Conservation (phyloP, 2,888 invertebrate genomes). For the Agrochola macilenta region DNA sequence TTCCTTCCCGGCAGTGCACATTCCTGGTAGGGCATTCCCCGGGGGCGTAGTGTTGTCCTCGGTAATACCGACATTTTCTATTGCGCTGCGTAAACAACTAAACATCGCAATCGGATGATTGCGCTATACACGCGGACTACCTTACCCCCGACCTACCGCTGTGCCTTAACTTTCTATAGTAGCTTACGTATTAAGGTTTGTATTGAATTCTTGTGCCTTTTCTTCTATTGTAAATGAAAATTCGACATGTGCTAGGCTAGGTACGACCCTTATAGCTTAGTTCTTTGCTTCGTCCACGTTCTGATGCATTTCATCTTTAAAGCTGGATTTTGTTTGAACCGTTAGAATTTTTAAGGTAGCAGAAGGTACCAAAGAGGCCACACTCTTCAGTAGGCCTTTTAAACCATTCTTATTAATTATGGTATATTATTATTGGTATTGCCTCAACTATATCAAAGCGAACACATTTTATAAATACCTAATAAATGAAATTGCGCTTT, state of each 20-base stretch:
- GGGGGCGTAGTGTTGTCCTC: slow-evolving; percentile 44
- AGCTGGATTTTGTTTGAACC: background rate
- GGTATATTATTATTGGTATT: too few relatives aligned
- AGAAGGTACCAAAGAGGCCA: too few relatives aligned
- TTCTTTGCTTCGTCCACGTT: background rate
- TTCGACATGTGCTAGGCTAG: background rate
- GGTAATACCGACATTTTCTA: slow-evolving; percentile 70
- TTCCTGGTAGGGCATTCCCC: slow-evolving; percentile 28
- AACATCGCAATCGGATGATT: slow-evolving; percentile 69
- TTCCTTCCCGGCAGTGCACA: slow-evolving; percentile 34
- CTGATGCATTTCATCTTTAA: background rate
- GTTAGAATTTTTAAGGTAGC: background rate
- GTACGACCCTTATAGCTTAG: background rate
- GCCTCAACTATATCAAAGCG: too few relatives aligned
- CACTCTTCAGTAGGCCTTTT: background rate
- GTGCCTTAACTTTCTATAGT: slow-evolving; percentile 8
- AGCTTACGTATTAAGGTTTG: slow-evolving; percentile 6
- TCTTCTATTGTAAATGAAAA: background rate
- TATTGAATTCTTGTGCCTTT: background rate
- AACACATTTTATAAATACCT: background rate
- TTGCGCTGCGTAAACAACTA: slow-evolving; percentile 71
- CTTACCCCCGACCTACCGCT: background rate
- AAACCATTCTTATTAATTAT: too few relatives aligned
- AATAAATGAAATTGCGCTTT: background rate
- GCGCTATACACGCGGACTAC: slow-evolving; percentile 46